Percentiles rank a stretch among this genome's conserved stretches.
Conservation (phyloP, 53 echinoderm and acorn worm species). For the Henricia sp. region DNA sequence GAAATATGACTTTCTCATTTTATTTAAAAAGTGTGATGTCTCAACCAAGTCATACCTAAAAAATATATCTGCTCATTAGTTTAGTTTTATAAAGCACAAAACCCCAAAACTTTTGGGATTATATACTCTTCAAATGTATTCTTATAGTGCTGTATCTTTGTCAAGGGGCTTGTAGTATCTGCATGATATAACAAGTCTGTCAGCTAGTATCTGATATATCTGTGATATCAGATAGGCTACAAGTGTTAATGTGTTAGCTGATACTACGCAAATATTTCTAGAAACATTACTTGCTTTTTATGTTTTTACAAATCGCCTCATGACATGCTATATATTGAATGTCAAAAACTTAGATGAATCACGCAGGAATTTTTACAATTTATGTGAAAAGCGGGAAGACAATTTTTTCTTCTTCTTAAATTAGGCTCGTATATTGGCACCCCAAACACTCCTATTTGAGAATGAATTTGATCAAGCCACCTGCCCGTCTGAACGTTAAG, state of each 20-base stretch:
- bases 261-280: not conserved
- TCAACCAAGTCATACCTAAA: too few species aligned
- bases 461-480: constrained; percentile 44
- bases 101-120: too few species aligned
- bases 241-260: not conserved
- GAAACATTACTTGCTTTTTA: not conserved
- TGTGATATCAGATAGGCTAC: not conserved
- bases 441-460: not conserved
- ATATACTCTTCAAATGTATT: too few species aligned
- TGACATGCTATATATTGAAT: constrained; percentile 17
- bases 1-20: too few species aligned
- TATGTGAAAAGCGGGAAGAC: not conserved
- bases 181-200: not conserved
- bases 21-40: too few species aligned
- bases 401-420: not conserved
- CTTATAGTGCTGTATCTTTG: too few species aligned
- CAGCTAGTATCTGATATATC: not conserved
- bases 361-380: not conserved
- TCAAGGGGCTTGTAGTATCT: not conserved
- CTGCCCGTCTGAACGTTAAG: constrained; percentile 52
- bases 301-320: not conserved
- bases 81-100: too few species aligned
- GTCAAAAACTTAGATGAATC: constrained; percentile 7
- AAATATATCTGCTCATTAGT: too few species aligned
- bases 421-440: constrained; percentile 1